Evolutionary conservation across 2,888 invertebrate species (phyloP).

Genomic region (Alviniconcha strummeri): DNA sequence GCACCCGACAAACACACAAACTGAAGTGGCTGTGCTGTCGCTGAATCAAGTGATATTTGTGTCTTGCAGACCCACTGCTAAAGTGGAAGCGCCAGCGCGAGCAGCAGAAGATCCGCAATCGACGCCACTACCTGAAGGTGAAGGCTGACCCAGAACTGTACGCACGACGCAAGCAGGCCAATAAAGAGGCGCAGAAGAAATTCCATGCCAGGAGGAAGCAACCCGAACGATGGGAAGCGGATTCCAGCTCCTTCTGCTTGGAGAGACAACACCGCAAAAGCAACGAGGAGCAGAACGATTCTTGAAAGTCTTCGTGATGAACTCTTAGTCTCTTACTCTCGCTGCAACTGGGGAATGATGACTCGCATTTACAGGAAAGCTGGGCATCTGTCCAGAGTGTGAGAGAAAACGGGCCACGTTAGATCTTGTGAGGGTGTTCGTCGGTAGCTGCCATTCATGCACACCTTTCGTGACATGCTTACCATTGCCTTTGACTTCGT

Average conservation of each 20-base stretch:
- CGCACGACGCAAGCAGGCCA: not conserved
- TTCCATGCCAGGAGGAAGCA: slow-evolving; percentile 1
- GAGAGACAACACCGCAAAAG: not conserved
- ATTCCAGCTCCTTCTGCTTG: not conserved
- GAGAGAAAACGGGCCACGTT: no score
- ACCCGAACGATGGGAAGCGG: not conserved
- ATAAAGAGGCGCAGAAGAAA: not conserved
- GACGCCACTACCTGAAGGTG: slow-evolving; percentile 15
- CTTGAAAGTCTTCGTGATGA: not conserved
- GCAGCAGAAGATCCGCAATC: slow-evolving; percentile 16
- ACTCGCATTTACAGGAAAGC: no score
- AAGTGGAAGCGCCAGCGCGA: not conserved
- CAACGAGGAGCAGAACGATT: not conserved
- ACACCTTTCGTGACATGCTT: no score
- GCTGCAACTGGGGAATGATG: not conserved
- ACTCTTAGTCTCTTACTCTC: not conserved
- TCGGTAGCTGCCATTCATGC: no score
- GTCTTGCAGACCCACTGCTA: slow-evolving; percentile 7
- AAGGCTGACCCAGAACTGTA: slow-evolving; percentile 19
- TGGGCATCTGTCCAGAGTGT: no score
- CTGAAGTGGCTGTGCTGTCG: not conserved
- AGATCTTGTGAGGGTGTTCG: no score
- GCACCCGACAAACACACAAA: no score
- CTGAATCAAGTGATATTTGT: slow-evolving; percentile 5
- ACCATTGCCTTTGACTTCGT: no score